Evolutionary conservation across 1,140 invertebrate species (phyloP), one percentile per base, ranked within the genome.

Genomic region (Scaptomyza montana): DNA sequence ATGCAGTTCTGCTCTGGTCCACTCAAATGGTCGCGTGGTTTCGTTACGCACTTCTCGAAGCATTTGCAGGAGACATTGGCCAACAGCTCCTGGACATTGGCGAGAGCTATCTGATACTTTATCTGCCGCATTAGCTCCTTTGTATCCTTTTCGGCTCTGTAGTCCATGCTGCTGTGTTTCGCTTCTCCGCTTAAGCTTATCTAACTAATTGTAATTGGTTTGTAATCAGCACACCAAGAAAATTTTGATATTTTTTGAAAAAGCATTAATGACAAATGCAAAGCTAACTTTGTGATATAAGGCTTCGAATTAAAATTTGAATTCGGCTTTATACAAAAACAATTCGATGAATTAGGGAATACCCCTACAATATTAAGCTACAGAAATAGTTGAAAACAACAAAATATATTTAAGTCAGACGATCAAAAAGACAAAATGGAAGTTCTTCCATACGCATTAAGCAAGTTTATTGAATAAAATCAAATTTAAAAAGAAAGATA

Each of bases 101-200:
- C 66, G 21, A 74, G 47, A 1, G 66, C 72, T 3, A 74, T 74
- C 19, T 74, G 59, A 6, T 70, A 60, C 33, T 70, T 74, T 9
- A 74, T 8, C 2, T 70, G 36, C 0, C 13, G 39, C 54, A 74
- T 69, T 7, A 70, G n/a, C 39, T 53, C 39, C 12, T 36, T 30
- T 8, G 53, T 39, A 13, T 74, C 43, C 4, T 5, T 12, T 19
- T 46, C 33, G 5, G 19, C 10, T 43, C 25, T 46, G 2, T 25
- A 12, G 4, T 74, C 71, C 70, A 53, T 68, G 1, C 13, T 28
- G 6, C 45, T n/a, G 28, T 30, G 28, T 30, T 30, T 30, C 5
- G 13, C 36, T 16, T 10, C 16, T 16, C 16, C 16, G 9, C 2
- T 1, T 16, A 16, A 16, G 36, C 30, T 7, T 12, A 13, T 21